These are phyloP conservation scores for Falco concolor DNA, from an alignment of 2,797 vertebrate genomes.

Conservation along the genomic window DNA sequence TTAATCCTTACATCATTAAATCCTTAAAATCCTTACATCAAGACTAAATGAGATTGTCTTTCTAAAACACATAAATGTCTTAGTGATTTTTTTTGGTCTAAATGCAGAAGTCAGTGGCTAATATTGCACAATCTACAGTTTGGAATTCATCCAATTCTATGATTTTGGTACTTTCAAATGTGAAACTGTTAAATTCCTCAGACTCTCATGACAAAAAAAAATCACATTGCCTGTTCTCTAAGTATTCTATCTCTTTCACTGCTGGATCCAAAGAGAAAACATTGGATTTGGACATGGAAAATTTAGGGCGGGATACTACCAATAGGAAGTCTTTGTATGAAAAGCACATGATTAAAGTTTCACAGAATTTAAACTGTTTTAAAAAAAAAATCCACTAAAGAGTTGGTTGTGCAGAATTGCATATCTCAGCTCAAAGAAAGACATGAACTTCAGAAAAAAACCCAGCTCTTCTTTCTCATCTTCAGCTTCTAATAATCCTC, in stretches of 20 bases:
- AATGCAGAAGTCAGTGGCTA: neutral
- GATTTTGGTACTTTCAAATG: neutral
- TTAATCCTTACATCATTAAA: too few species aligned
- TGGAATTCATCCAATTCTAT: neutral
- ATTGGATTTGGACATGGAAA: neutral
- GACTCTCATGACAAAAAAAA: neutral
- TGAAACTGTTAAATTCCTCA: neutral
- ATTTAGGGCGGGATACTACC: neutral
- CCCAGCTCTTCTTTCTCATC: neutral
- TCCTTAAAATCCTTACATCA: neutral
- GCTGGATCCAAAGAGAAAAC: neutral
- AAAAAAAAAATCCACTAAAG: neutral
- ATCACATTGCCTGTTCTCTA: neutral
- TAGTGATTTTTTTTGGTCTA: neutral
- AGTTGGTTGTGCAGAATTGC: neutral
- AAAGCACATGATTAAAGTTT: neutral
- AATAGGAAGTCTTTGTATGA: neutral
- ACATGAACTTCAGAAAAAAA: neutral
- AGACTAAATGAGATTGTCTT: neutral
- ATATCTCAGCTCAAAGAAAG: neutral
- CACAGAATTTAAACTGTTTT: neutral
- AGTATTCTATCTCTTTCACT: neutral
- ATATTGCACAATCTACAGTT: neutral
- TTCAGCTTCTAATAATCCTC: neutral
- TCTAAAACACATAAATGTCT: neutral